Percentiles rank a stretch among this genome's conserved stretches.
Conservation (phyloP, 64 coral and sea anemone species). For the Anthopleura sola region DNA sequence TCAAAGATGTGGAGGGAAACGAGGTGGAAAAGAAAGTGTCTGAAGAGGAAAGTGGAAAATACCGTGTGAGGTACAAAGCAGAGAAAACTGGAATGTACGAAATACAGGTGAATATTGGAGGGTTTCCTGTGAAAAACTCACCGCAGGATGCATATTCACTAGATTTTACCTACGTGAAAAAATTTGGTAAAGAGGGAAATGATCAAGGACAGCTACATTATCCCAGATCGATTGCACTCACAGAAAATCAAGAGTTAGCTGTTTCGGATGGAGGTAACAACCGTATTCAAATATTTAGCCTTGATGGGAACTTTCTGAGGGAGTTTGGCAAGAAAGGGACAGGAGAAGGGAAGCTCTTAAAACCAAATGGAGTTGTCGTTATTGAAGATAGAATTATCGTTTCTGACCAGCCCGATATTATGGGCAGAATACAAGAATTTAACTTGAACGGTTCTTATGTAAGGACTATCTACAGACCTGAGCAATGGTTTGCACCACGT, state of each 20-base stretch:
- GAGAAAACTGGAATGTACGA: too few species aligned
- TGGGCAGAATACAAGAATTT: conserved; percentile 65
- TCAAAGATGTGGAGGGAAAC: too few species aligned
- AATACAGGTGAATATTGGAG: too few species aligned
- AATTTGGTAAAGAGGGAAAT: conserved; percentile 62
- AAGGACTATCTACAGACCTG: not conserved
- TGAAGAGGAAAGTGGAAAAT: too few species aligned
- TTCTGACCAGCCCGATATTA: conserved; percentile 40
- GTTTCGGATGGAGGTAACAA: conserved; percentile 51
- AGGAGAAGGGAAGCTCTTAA: conserved; percentile 28
- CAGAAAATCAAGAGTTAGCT: conserved; percentile 53
- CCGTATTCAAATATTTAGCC: conserved; percentile 34
- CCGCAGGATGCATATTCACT: not conserved
- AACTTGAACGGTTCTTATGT: not conserved
- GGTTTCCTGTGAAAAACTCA: too few species aligned
- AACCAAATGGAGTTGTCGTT: conserved; percentile 55
- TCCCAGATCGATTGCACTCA: conserved; percentile 53
- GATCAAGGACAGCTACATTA: conserved; percentile 64
- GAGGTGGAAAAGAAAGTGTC: too few species aligned
- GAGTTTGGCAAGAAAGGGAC: conserved; percentile 73
- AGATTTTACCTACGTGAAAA: conserved; percentile 19
- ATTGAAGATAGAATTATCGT: conserved; percentile 30
- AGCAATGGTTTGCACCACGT: not conserved
- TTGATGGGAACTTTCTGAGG: conserved; percentile 50
- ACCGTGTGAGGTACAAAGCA: too few species aligned